A percentile compares a stretch with the other conserved stretches of the same genome.
Conservation (phyloP, 2,888 invertebrate species). For the Hirtodrosophila confusa region DNA sequence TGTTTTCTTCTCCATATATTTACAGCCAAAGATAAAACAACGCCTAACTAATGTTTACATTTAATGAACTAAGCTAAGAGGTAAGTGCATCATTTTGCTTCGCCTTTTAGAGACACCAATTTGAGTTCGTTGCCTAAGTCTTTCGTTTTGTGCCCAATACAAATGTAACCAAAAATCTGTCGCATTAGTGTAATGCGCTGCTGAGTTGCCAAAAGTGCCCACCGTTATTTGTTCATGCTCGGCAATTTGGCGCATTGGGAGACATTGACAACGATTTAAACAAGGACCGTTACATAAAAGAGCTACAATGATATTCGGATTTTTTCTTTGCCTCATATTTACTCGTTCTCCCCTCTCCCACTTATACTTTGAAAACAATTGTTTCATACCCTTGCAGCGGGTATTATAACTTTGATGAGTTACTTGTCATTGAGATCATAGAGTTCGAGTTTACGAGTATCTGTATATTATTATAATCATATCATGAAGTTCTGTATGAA, state of each 20-base stretch:
- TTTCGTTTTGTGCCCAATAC: slow-evolving; percentile 32
- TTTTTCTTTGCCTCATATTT: not conserved
- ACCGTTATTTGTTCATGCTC: slow-evolving; percentile 50
- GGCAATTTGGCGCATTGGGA: slow-evolving; percentile 5
- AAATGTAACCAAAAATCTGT: slow-evolving; percentile 8
- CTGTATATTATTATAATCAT: too few relatives aligned
- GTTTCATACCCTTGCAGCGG: slow-evolving; percentile 7
- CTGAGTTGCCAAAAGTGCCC: slow-evolving; percentile 14
- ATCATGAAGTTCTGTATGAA: too few relatives aligned
- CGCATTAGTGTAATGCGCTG: too few relatives aligned
- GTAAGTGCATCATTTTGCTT: slow-evolving; percentile 50
- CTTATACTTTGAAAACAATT: not conserved
- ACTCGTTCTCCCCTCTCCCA: not conserved
- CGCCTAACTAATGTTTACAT: slow-evolving; percentile 21
- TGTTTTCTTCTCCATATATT: slow-evolving; percentile 26
- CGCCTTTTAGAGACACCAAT: not conserved
- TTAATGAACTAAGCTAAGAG: slow-evolving; percentile 47
- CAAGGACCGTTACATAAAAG: slow-evolving; percentile 74
- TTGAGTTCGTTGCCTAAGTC: slow-evolving; percentile 55
- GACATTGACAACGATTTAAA: slow-evolving; percentile 55
- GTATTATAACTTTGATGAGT: not conserved
- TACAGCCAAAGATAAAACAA: slow-evolving; percentile 69
- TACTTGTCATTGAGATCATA: too few relatives aligned
- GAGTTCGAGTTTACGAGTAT: too few relatives aligned
- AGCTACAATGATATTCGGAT: slow-evolving; percentile 21